A percentile compares a stretch with the other conserved stretches of the same genome.
Conservation (phyloP, 2,888 invertebrate species). For the Cephus pygmeus region DNA sequence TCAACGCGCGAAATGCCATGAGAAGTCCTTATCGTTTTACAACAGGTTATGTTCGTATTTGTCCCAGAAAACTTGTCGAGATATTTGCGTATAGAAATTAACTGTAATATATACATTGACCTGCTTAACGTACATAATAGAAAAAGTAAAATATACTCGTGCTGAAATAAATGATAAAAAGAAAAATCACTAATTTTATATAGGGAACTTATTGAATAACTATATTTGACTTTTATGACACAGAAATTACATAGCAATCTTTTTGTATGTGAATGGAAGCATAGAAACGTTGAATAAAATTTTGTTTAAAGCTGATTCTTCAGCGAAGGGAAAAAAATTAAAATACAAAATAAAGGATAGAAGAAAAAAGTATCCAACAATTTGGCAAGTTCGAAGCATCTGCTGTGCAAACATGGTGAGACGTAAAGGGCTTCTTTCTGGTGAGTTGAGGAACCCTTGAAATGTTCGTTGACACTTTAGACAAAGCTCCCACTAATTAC, state of each 20-base stretch:
- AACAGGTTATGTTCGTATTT: not conserved
- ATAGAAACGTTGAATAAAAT: not conserved
- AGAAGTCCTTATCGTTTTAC: not conserved
- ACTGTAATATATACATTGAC: not conserved
- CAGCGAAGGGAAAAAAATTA: not conserved
- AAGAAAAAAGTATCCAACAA: not conserved
- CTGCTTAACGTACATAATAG: not conserved
- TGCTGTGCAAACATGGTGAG: not conserved
- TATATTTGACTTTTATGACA: not conserved
- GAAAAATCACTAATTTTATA: not conserved
- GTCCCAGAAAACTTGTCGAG: not conserved
- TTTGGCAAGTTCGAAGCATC: too few species aligned
- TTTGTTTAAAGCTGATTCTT: not conserved
- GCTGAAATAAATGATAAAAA: not conserved
- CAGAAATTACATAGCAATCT: not conserved
- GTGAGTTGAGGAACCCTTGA: not conserved
- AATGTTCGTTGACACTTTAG: not conserved
- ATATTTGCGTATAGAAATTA: not conserved
- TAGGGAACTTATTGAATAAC: not conserved
- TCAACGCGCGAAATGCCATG: not conserved
- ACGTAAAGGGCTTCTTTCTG: not conserved
- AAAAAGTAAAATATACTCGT: not conserved
- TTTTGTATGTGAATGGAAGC: not conserved
- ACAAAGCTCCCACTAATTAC: not conserved
- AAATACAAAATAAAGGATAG: not conserved